phyloP scores from a whole-genome alignment of 2,888 invertebrate species.

The Oscheius myriophilus region DNA sequence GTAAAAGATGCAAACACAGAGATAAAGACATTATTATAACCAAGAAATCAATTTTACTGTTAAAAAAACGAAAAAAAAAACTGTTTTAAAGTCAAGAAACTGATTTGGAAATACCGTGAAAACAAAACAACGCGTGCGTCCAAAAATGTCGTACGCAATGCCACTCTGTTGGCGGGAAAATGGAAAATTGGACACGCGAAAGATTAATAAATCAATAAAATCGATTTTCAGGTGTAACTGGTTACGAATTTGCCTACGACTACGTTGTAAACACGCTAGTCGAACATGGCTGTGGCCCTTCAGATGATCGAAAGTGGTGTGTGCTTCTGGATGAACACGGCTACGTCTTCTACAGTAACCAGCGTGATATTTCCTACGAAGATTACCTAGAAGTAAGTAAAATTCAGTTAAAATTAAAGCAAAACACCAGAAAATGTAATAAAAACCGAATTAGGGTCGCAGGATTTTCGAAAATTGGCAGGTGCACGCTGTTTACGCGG shows the following conservation, averaged over 20 bases:
- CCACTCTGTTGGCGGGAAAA: no score
- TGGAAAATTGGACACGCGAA: no score
- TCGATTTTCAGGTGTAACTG: constrained; percentile 51
- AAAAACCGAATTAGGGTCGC: constrained; percentile 6
- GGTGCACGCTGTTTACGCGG: no score
- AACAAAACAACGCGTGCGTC: no score
- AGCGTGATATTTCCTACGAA: constrained; percentile 52
- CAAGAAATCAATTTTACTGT: constrained; percentile 1
- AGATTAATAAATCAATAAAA: no score
- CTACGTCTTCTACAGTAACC: constrained; percentile 66
- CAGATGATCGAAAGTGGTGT: constrained; percentile 56
- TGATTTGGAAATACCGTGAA: no score
- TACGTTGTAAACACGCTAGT: constrained; percentile 57
- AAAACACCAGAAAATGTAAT: no score
- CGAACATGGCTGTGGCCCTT: constrained; percentile 59
- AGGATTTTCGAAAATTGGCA: no score
- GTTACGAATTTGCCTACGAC: constrained; percentile 68
- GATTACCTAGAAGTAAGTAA: constrained; percentile 38
- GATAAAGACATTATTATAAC: no score
- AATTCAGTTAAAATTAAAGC: neutral
- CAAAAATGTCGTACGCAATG: no score
- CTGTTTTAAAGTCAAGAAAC: no score
- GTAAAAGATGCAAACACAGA: neutral
- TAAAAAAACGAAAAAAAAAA: no score
- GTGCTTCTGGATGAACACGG: constrained; percentile 68